Percentiles rank a stretch among this genome's conserved stretches.
Conservation (phyloP, 2,888 invertebrate species). For the Stenurella melanura region DNA sequence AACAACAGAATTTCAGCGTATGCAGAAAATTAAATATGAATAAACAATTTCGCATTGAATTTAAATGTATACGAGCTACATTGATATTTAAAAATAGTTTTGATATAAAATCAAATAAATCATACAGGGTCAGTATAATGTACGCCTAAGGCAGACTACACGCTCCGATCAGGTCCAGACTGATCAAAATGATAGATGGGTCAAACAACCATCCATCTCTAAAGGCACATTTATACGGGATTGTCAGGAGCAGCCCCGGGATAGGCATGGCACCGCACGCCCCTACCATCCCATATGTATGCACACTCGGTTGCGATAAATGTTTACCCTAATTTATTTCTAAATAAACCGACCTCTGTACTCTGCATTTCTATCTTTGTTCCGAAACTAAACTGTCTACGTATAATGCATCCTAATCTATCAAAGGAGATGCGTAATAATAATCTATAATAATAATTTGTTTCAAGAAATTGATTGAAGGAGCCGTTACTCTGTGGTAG, state of each 20-base stretch:
- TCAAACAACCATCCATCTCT: conserved; percentile 69
- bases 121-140: conserved; percentile 30
- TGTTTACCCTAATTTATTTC: conserved; percentile 61
- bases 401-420: not conserved
- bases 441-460: no score
- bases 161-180: conserved; percentile 68
- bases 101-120: conserved; percentile 32
- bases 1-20: not conserved
- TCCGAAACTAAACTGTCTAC: not conserved
- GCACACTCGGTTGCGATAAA: conserved; percentile 53
- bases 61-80: not conserved
- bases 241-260: conserved; percentile 66
- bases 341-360: conserved; percentile 24
- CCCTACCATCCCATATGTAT: conserved; percentile 56
- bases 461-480: no score
- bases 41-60: not conserved
- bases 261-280: conserved; percentile 55
- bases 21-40: not conserved
- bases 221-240: conserved; percentile 65
- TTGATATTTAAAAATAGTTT: conserved; percentile 29
- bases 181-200: conserved; percentile 70
- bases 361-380: conserved; percentile 11
- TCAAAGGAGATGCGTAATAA: not conserved
- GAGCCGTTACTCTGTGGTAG: no score
- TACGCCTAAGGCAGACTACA: conserved; percentile 45